phyloP scores from a whole-genome alignment of 2,113 vertebrate genomes.

The Tauraco erythrolophus region DNA sequence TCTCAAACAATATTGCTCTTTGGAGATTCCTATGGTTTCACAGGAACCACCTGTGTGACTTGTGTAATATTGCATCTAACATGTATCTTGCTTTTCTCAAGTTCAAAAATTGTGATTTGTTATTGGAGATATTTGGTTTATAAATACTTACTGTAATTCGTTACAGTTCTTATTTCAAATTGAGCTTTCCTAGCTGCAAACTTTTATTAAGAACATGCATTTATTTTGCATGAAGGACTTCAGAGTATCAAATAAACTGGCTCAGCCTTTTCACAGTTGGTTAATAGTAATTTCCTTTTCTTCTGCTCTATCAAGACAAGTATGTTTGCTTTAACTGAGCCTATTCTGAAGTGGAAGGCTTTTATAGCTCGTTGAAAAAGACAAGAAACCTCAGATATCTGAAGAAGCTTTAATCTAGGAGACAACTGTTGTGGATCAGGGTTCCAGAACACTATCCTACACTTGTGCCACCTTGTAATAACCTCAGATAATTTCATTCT shows the following conservation, averaged over 20 bases:
- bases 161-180: not conserved
- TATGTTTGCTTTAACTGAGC: not conserved
- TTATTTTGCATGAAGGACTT: slow-evolving; percentile 11
- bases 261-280: not conserved
- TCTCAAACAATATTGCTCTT: not conserved
- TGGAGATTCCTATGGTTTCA: not conserved
- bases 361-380: not conserved
- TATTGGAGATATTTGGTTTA: not conserved
- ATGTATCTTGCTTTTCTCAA: not conserved
- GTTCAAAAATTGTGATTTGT: not conserved
- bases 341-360: not conserved
- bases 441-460: not conserved
- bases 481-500: not conserved
- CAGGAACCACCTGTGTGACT: not conserved
- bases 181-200: not conserved
- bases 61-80: not conserved
- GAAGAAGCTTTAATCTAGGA: not conserved
- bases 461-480: not conserved
- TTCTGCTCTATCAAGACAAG: not conserved
- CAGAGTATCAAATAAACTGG: not conserved
- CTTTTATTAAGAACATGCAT: not conserved
- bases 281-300: slow-evolving; percentile 8
- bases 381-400: not conserved
- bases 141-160: not conserved
- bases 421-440: not conserved